phyloP scores from a whole-genome alignment of 2,888 invertebrate species.

The Erynnis tages region DNA sequence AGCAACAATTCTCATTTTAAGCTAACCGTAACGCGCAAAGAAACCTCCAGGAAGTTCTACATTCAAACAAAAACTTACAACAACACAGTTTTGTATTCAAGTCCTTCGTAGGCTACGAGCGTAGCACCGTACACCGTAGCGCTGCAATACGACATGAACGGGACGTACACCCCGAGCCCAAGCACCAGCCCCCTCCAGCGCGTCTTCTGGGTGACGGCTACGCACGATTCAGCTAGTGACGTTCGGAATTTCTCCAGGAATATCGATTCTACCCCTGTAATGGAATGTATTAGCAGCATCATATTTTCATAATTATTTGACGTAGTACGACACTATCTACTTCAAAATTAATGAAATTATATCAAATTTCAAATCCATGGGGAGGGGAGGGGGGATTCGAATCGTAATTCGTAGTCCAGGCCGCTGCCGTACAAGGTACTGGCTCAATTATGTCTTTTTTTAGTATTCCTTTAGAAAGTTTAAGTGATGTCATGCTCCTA shows the following conservation, averaged over 20 bases:
- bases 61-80: conserved; percentile 67
- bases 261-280: conserved; percentile 73
- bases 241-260: conserved; percentile 80
- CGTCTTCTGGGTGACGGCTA: conserved; percentile 79
- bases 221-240: conserved; percentile 72
- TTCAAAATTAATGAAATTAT: too few relatives aligned
- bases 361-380: too few relatives aligned
- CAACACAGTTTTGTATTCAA: conserved; percentile 84
- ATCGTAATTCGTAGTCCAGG: too few relatives aligned
- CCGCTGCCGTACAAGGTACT: too few relatives aligned
- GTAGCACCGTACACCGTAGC: conserved; percentile 87
- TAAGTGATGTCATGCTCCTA: too few relatives aligned
- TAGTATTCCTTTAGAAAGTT: too few relatives aligned
- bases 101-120: conserved; percentile 82
- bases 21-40: too few relatives aligned
- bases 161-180: conserved; percentile 85
- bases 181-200: conserved; percentile 86
- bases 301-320: not conserved
- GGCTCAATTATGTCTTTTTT: too few relatives aligned
- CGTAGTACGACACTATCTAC: too few relatives aligned
- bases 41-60: too few relatives aligned
- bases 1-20: too few relatives aligned
- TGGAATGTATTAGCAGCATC: not conserved
- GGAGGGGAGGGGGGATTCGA: too few relatives aligned
- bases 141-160: conserved; percentile 86